phyloP scores from a whole-genome alignment of 2,888 invertebrate genomes.

The Cabera pusaria region DNA sequence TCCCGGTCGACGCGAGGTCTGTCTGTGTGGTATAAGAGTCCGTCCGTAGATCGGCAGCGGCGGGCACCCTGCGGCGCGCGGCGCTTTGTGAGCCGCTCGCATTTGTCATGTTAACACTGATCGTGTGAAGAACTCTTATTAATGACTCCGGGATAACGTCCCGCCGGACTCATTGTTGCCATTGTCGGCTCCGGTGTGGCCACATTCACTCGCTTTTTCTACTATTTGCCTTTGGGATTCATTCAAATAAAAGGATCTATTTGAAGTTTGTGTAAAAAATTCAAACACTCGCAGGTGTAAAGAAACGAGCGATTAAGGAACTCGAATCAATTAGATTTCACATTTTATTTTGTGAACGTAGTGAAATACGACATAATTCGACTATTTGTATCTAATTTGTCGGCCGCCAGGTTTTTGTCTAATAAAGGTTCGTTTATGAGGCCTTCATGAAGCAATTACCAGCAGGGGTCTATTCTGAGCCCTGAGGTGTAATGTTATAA shows the following conservation, averaged over 20 bases:
- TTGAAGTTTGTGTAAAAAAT: constrained; percentile 36
- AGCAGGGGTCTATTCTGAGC: constrained; percentile 62
- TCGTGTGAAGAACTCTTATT: constrained; percentile 78
- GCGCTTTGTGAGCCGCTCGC: constrained; percentile 62
- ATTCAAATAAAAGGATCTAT: constrained; percentile 58
- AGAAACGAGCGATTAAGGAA: constrained; percentile 9
- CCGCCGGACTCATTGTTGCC: constrained; percentile 52
- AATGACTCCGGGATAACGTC: constrained; percentile 74
- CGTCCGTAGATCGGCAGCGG: constrained; percentile 52
- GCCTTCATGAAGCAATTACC: constrained; percentile 74
- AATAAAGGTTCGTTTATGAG: constrained; percentile 59
- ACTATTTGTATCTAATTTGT: constrained; percentile 56
- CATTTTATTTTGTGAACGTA: no score
- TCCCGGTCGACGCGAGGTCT: constrained; percentile 14
- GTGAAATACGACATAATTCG: constrained; percentile 29
- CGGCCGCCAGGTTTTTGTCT: constrained; percentile 48
- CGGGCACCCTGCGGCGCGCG: constrained; percentile 30
- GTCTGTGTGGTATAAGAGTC: constrained; percentile 48
- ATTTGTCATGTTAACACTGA: constrained; percentile 81
- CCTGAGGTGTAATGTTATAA: constrained; percentile 76
- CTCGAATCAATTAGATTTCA: constrained; percentile 9
- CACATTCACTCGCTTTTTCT: constrained; percentile 52
- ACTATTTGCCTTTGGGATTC: constrained; percentile 54
- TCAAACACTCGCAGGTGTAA: constrained; percentile 8
- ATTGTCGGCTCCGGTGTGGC: constrained; percentile 48